These are phyloP conservation scores for Drosophila paucipuncta DNA, from an alignment of 2,888 invertebrate species.

Conservation along the genomic window DNA sequence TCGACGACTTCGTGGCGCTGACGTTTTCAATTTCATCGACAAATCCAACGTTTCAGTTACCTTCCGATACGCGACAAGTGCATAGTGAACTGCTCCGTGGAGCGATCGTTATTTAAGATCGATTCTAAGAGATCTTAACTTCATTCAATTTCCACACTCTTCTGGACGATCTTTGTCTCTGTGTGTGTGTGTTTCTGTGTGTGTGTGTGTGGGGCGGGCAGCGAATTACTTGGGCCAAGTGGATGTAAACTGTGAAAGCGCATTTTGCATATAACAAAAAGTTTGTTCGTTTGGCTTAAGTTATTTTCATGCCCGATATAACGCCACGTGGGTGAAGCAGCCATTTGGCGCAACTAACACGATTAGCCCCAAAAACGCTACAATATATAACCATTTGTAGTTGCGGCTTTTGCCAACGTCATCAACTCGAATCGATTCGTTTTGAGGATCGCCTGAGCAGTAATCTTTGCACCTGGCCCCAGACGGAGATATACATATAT, in stretches of 20 bases:
- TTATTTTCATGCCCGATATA: conserved; percentile 83
- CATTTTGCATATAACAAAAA: conserved; percentile 76
- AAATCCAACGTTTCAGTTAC: conserved; percentile 82
- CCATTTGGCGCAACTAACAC: conserved; percentile 22
- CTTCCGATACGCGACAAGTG: conserved; percentile 84
- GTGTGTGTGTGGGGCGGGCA: conserved; percentile 56
- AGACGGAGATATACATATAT: not conserved
- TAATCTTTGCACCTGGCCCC: conserved; percentile 19
- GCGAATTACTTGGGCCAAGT: conserved; percentile 85
- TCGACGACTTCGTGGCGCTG: conserved; percentile 67
- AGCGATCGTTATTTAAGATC: conserved; percentile 32
- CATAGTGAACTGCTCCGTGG: conserved; percentile 67
- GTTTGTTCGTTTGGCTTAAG: conserved; percentile 86
- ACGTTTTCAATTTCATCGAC: conserved; percentile 84
- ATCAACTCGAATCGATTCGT: conserved; percentile 33
- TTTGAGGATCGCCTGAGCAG: conserved; percentile 10
- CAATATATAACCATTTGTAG: not conserved
- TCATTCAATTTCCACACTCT: not conserved
- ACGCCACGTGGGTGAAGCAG: conserved; percentile 69
- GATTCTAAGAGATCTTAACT: not conserved
- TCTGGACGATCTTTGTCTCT: not conserved
- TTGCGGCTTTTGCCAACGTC: conserved; percentile 56
- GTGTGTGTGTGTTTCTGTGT: not conserved
- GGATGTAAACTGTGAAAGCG: conserved; percentile 83
- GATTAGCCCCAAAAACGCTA: conserved; percentile 1